These are phyloP conservation scores for Nemopilema nomurai DNA, from an alignment of 30 jellyfish, hydroid and myxozoan genomes.

Conservation along the genomic window DNA sequence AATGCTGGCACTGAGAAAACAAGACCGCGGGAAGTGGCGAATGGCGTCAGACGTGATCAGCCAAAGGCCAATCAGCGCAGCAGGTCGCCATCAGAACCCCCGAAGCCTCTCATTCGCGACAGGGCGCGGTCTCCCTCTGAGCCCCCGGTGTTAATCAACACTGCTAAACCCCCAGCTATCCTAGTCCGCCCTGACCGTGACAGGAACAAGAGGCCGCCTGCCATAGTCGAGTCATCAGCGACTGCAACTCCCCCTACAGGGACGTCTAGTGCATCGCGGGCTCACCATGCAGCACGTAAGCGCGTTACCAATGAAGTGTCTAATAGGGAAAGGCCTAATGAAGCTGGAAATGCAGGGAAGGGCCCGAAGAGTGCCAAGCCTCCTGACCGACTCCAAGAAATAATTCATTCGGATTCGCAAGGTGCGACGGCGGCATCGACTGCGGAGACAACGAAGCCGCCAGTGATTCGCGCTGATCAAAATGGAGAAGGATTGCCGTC, in stretches of 20 bases:
- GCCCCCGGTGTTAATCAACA: slow-evolving; percentile 17
- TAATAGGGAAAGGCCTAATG: background rate
- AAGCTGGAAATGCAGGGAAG: background rate
- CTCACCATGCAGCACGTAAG: background rate
- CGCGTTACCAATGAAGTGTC: background rate
- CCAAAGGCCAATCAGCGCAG: slow-evolving; percentile 19
- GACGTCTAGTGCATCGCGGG: background rate
- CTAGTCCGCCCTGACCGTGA: slow-evolving; percentile 53
- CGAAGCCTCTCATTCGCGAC: slow-evolving; percentile 15
- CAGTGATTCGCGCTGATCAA: slow-evolving; percentile 3
- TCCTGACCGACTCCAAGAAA: background rate
- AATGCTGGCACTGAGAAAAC: background rate
- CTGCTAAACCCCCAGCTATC: slow-evolving; percentile 37
- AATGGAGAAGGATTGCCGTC: slow-evolving; percentile 51
- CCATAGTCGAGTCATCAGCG: background rate
- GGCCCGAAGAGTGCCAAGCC: background rate
- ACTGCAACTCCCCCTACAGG: background rate
- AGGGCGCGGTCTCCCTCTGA: slow-evolving; percentile 36
- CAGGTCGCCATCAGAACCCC: slow-evolving; percentile 24
- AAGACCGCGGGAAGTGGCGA: slow-evolving; percentile 7
- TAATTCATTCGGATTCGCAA: slow-evolving; percentile 33
- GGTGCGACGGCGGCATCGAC: slow-evolving; percentile 11
- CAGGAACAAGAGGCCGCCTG: background rate
- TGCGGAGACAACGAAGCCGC: slow-evolving; percentile 10
- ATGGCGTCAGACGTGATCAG: background rate